Evolutionary conservation across 2,888 invertebrate species (phyloP), one percentile per base, ranked within the genome.

Genomic region (Podotricha telesiphe): DNA sequence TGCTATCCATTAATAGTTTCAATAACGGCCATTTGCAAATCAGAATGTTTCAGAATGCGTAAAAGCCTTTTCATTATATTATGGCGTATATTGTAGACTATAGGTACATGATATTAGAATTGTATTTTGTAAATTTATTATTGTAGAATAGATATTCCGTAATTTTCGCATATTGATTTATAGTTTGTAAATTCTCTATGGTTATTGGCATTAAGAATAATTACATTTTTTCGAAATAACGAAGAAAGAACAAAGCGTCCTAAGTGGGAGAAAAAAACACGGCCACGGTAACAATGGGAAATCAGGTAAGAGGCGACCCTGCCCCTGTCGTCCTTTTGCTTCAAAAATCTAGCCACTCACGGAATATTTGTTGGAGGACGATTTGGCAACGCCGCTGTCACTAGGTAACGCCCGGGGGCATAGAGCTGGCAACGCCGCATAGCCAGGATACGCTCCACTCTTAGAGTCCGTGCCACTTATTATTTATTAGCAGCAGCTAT

Each of bases 311-410:
- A 84, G 78, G 79, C 80, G 81, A 80, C 76, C 73, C 70, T 53
- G 67, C 59, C 76, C 73, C 70, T 53, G 67, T 62, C 71, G 65
- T 71, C 67, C 70, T 40, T n/a, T 62, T 65, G 74, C 74, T 34
- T 80, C 80, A 79, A 79, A 79, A 80, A 79, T 82, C 83, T 83
- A 83, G 81, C 81, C 75, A 79, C 82, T 77, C 78, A 79, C 77
- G 73, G 78, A 80, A 75, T 77, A 74, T 74, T 76, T 75, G 63
- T 63, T 47, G 63, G 45, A 34, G 65, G 50, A 42, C 81, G 81
- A 82, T 82, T 84, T 85, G 88, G 88, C 88, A 88, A 88, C 88
- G 86, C 78, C 84, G 87, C 87, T 77, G 68, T 79, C 79, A 79
- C 76, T 77, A 76, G 76, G 73, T 76, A 74, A 53, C 48, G 65